These are phyloP conservation scores for Pipistrellus pipistrellus DNA, from an alignment of 2,797 vertebrate genomes.

Conservation along the genomic window DNA sequence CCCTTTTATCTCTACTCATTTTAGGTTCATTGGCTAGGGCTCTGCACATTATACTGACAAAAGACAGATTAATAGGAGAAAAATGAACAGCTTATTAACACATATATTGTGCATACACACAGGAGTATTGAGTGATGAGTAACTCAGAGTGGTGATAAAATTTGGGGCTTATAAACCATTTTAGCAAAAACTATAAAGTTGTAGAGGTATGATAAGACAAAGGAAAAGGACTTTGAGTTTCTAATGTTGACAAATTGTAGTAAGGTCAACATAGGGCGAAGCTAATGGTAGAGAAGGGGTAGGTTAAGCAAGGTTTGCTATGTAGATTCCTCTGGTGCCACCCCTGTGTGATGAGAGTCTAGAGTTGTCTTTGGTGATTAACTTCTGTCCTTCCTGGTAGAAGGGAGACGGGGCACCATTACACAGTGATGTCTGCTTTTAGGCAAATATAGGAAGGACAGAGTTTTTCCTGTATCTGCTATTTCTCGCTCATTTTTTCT, in stretches of 20 bases:
- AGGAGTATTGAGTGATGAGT: neutral
- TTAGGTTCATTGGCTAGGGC: neutral
- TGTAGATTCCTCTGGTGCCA: neutral
- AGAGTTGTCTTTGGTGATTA: neutral
- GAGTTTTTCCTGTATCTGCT: neutral
- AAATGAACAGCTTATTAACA: neutral
- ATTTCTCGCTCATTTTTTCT: neutral
- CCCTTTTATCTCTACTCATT: neutral
- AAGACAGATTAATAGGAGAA: neutral
- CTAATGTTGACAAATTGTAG: neutral
- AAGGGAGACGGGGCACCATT: neutral
- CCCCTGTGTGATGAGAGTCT: neutral
- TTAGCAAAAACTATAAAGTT: constrained; percentile 1
- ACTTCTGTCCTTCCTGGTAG: neutral
- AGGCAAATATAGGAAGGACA: neutral
- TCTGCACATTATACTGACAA: neutral
- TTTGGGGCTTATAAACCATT: neutral
- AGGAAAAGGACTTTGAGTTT: neutral
- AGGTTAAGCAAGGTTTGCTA: neutral
- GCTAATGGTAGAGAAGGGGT: neutral
- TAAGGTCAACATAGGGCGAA: neutral
- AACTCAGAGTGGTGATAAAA: neutral
- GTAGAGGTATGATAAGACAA: neutral
- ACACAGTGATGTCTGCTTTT: neutral
- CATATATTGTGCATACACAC: neutral